Conservation (phyloP, 92 coral and sea anemone species). For the Scolanthus callimorphus region DNA sequence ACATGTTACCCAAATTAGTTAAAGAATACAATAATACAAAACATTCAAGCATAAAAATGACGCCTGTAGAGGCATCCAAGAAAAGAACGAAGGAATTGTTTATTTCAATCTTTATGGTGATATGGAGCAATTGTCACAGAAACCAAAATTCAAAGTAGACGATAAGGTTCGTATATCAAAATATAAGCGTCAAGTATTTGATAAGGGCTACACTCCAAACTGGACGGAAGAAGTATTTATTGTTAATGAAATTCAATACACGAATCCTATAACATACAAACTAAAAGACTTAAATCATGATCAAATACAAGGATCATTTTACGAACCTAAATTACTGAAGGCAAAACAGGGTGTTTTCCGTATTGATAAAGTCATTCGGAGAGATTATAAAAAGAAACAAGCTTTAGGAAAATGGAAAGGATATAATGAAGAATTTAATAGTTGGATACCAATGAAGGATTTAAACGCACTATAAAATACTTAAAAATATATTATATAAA, state of each 20-base stretch:
- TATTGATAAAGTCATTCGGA: slow-evolving; percentile 37
- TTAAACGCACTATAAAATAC: slow-evolving; percentile 7
- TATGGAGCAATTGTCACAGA: slow-evolving; percentile 19
- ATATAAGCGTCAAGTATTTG: slow-evolving; percentile 37
- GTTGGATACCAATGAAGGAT: slow-evolving; percentile 30
- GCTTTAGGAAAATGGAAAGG: slow-evolving; percentile 42
- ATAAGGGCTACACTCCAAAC: slow-evolving; percentile 47
- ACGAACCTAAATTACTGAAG: slow-evolving; percentile 34
- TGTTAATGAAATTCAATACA: slow-evolving; percentile 20
- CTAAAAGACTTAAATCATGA: slow-evolving; percentile 37
- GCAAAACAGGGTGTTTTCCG: slow-evolving; percentile 34
- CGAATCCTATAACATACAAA: too few species aligned
- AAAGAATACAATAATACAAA: slow-evolving; percentile 35
- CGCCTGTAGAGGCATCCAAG: slow-evolving; percentile 37
- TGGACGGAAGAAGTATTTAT: slow-evolving; percentile 24
- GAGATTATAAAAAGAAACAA: slow-evolving; percentile 33
- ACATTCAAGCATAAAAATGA: slow-evolving; percentile 36
- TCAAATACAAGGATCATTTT: slow-evolving; percentile 31
- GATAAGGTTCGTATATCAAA: slow-evolving; percentile 42
- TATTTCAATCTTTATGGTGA: slow-evolving; percentile 46
- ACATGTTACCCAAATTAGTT: slow-evolving; percentile 27
- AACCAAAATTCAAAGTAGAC: slow-evolving; percentile 46
- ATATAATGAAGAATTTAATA: slow-evolving; percentile 21
- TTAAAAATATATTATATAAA: too few species aligned
- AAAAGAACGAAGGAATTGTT: slow-evolving; percentile 41